phyloP scores from a whole-genome alignment of 2,113 vertebrate species.

The Collichthys lucidus region DNA sequence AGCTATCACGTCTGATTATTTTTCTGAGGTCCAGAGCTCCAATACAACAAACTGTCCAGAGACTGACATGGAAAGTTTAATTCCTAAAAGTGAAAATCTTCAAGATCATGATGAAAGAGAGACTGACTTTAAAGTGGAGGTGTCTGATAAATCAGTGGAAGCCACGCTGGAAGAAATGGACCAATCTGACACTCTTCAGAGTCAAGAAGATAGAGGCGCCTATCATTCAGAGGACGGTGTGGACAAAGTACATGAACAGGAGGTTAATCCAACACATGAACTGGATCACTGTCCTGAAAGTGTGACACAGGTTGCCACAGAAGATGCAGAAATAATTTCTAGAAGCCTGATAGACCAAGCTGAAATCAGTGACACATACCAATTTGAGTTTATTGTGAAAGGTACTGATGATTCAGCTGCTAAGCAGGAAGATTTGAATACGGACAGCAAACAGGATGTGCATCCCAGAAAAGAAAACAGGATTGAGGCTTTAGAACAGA shows the following conservation, averaged over 20 bases:
- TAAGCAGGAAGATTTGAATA: conserved; percentile 8
- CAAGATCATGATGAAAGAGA: background rate
- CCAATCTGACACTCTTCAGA: background rate
- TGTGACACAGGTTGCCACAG: background rate
- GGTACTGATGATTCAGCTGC: background rate
- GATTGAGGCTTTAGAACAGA: background rate
- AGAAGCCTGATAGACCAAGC: background rate
- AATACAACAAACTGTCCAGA: background rate
- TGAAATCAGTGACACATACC: background rate
- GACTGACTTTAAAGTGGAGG: background rate
- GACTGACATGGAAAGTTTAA: background rate
- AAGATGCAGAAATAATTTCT: background rate
- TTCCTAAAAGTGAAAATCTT: background rate
- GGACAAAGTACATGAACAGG: background rate
- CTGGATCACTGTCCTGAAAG: background rate
- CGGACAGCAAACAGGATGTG: background rate
- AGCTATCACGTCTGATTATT: background rate
- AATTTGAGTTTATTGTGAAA: background rate
- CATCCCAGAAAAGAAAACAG: background rate
- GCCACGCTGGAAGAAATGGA: background rate
- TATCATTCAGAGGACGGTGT: too few relatives aligned
- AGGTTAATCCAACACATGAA: background rate
- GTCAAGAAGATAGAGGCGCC: background rate
- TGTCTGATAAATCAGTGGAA: background rate
- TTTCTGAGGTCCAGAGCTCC: background rate